Evolutionary conservation across 2,888 invertebrate species (phyloP), one percentile per base, ranked within the genome.

Genomic region (Oxycera nigricornis): DNA sequence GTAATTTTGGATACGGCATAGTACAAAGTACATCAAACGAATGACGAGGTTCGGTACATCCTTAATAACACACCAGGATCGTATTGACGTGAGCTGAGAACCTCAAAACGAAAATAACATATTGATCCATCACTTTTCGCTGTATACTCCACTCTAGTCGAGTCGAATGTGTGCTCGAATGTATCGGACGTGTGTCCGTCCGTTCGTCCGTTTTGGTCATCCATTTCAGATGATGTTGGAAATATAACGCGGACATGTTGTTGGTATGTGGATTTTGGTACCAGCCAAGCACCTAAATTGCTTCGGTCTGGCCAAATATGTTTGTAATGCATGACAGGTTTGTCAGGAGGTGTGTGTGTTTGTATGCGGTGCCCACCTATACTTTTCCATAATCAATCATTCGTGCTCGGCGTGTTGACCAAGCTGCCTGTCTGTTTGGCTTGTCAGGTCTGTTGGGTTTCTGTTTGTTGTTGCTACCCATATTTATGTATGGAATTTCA

Each of bases 111-210:
- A 62, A 62, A 28, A 62, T 35, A 65, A 65, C 41, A 35, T 65
- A 65, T 65, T 65, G 65, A 65, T 65, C 65, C 65, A 65, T 65
- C 65, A 65, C 28, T 65, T 24, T 65, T 65, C 14, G 20, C 17
- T 20, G 20, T 61, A n/a, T n/a, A n/a, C n/a, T n/a, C n/a, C n/a
- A n/a, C n/a, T 14, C 11, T 24, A 30, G n/a, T 14, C 24, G 59
- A 14, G 4, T 24, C n/a, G 59, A 30, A 28, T 30, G 50, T 50
- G 50, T 50, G 50, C n/a, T 17, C 9, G 50, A 4, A 4, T 3
- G 50, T 35, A 7, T 35, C 11, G 7, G 35, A 7, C 11, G 7
- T 6, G 6, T 35, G 6, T 6, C 35, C 11, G 35, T 35, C 35
- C 35, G 11, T 35, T 11, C 35, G 35, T 35, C 7, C 35, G 35